A percentile compares a stretch with the other conserved stretches of the same genome.
Conservation (phyloP, 2,113 vertebrate genomes). For the Psilopsiagon aymara region DNA sequence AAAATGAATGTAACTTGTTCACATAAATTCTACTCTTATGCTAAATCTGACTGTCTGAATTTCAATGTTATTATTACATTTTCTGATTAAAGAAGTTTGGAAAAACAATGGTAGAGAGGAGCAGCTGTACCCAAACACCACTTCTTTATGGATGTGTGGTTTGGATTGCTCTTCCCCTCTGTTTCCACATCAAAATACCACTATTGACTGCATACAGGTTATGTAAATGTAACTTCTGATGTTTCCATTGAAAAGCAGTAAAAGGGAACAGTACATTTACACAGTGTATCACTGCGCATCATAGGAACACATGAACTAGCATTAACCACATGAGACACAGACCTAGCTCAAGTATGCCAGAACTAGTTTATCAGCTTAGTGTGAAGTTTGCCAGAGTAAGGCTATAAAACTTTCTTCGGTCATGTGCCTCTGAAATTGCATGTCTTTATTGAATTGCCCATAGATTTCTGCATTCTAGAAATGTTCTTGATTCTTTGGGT, state of each 20-base stretch:
- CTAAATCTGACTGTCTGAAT: neutral
- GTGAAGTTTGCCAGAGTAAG: neutral
- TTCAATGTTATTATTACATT: neutral
- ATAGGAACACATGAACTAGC: neutral
- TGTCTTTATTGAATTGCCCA: neutral
- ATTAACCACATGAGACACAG: neutral
- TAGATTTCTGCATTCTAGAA: neutral
- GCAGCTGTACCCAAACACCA: neutral
- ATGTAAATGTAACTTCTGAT: neutral
- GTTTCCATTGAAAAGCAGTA: neutral
- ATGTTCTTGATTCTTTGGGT: neutral
- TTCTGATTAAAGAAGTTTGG: neutral
- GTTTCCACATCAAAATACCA: neutral
- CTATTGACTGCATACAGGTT: neutral
- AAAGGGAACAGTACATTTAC: neutral
- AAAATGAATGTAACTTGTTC: neutral
- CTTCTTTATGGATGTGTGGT: neutral
- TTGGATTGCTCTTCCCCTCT: neutral
- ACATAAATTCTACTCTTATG: neutral
- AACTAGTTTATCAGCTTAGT: neutral
- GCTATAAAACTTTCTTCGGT: neutral
- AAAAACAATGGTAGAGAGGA: neutral
- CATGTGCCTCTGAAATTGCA: neutral
- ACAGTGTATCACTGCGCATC: fast-evolving
- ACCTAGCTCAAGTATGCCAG: neutral